A percentile compares a stretch with the other conserved stretches of the same genome.
These are phyloP conservation scores for Tortricodes alternella DNA, from an alignment of 2,888 invertebrate species.

Conservation along the genomic window DNA sequence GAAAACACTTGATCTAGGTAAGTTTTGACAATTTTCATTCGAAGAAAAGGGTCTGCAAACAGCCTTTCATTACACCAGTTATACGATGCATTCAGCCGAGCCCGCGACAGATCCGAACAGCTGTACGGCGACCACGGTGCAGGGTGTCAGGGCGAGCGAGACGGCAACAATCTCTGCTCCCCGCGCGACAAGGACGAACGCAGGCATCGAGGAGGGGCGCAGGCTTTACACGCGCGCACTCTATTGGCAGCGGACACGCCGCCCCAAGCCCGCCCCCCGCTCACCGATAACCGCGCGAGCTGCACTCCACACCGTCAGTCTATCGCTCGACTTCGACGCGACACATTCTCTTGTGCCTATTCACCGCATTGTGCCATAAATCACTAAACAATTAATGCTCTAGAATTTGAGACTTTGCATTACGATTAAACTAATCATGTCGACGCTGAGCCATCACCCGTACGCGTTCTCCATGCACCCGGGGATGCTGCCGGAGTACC, in stretches of 20 bases:
- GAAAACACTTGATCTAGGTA: conserved; percentile 16
- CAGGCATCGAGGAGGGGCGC: conserved; percentile 62
- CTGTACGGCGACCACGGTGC: conserved; percentile 64
- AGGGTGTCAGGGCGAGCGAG: conserved; percentile 56
- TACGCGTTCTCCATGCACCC: conserved; percentile 80
- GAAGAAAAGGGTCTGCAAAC: conserved; percentile 22
- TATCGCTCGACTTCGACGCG: conserved; percentile 75
- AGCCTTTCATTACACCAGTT: conserved; percentile 63
- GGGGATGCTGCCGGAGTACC: conserved; percentile 75
- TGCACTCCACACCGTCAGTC: conserved; percentile 64
- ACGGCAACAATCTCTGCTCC: conserved; percentile 43
- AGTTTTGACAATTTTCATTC: conserved; percentile 10
- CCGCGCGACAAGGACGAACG: conserved; percentile 48
- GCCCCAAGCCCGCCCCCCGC: conserved; percentile 65
- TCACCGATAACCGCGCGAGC: conserved; percentile 57
- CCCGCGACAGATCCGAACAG: conserved; percentile 66
- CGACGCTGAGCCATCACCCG: conserved; percentile 78
- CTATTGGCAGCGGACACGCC: conserved; percentile 61
- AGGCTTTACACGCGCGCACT: conserved; percentile 55
- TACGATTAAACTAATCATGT: conserved; percentile 58
- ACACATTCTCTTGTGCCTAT: conserved; percentile 68
- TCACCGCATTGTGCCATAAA: conserved; percentile 73
- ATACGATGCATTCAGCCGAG: conserved; percentile 61
- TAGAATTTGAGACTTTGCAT: conserved; percentile 48
- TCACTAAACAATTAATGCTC: conserved; percentile 61